Conservation (phyloP, 2,113 vertebrate species). For the Heterocephalus glaber region DNA sequence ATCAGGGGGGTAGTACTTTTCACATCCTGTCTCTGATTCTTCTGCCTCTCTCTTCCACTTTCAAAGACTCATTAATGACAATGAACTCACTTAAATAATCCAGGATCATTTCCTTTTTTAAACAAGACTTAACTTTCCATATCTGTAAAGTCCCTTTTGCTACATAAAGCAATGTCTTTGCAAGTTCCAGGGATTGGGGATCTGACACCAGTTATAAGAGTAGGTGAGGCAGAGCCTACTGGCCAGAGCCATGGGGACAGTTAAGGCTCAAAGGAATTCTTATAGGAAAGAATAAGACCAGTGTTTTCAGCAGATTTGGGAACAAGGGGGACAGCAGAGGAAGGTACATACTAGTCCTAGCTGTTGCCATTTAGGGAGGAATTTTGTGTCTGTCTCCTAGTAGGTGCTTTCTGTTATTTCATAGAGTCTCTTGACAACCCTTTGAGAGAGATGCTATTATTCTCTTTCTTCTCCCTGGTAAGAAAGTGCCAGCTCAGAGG, state of each 20-base stretch:
- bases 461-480: neutral
- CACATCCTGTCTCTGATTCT: neutral
- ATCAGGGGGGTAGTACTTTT: neutral
- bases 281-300: neutral
- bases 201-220: neutral
- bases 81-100: neutral
- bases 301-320: neutral
- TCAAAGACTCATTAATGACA: neutral
- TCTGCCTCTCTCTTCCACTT: neutral
- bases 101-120: neutral
- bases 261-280: neutral
- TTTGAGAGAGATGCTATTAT: neutral
- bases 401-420: neutral
- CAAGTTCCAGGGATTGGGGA: neutral
- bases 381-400: neutral
- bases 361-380: neutral
- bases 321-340: neutral
- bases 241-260: neutral
- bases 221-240: neutral
- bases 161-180: neutral
- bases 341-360: neutral
- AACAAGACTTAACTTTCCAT: neutral
- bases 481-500: neutral
- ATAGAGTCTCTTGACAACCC: neutral
- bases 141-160: neutral